These are phyloP conservation scores for Tetragnatha versicolor DNA, from an alignment of 1,140 invertebrate genomes.

Conservation along the genomic window DNA sequence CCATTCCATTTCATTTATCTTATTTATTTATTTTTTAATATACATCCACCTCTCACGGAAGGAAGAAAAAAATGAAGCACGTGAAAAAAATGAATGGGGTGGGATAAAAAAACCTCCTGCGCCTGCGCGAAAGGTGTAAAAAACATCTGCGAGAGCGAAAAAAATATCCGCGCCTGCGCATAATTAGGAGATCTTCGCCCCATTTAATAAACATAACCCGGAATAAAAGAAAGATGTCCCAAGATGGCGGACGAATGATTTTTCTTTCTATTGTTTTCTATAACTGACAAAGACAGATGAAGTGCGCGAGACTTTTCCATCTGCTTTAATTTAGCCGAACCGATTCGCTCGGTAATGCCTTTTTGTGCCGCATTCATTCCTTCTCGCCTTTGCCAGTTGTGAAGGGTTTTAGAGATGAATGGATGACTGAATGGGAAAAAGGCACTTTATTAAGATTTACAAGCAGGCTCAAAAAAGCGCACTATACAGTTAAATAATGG, in stretches of 20 bases:
- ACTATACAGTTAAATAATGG: slow-evolving; percentile 14
- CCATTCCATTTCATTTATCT: slow-evolving; percentile 21
- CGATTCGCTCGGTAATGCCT: slow-evolving; percentile 13
- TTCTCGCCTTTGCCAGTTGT: no score
- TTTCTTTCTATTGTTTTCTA: slow-evolving; percentile 16
- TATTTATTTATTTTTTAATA: slow-evolving; percentile 27
- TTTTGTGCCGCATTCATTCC: slow-evolving; percentile 11
- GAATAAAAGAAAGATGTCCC: background rate
- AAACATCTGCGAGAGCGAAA: background rate
- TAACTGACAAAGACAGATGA: slow-evolving; percentile 24
- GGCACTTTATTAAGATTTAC: slow-evolving; percentile 19
- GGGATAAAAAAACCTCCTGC: background rate
- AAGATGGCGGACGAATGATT: slow-evolving; percentile 17
- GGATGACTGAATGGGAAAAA: no score
- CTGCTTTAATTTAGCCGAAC: slow-evolving; percentile 17
- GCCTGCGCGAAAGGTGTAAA: background rate
- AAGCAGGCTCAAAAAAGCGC: background rate
- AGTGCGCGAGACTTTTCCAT: slow-evolving; percentile 16
- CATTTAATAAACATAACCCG: background rate
- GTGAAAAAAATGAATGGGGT: no score
- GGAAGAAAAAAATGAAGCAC: slow-evolving; percentile 7
- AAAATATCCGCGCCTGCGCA: background rate
- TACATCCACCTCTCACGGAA: background rate
- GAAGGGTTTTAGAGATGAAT: no score
- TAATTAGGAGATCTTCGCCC: no score